A percentile compares a stretch with the other conserved stretches of the same genome.
Conservation (phyloP, 2,888 invertebrate species). For the Nephrotoma flavescens region DNA sequence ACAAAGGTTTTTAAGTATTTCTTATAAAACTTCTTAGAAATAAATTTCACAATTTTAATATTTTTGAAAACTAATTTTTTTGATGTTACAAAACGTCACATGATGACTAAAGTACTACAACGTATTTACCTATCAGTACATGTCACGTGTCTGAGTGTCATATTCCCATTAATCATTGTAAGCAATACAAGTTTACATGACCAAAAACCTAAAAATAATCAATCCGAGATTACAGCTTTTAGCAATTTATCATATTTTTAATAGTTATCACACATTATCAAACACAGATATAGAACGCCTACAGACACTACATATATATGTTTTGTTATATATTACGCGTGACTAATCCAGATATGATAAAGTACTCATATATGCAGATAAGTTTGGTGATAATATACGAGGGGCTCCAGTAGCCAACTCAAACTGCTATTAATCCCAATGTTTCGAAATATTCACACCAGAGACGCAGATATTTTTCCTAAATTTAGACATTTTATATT, state of each 20-base stretch:
- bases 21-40: no score
- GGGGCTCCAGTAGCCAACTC: background rate
- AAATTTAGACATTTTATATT: background rate
- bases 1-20: no score
- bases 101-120: no score
- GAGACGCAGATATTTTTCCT: background rate
- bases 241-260: background rate
- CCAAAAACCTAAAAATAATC: background rate
- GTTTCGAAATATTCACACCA: background rate
- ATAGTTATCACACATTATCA: background rate
- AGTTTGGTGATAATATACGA: background rate
- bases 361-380: background rate
- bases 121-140: background rate
- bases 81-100: no score
- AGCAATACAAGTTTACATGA: background rate
- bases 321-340: background rate
- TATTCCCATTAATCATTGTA: background rate
- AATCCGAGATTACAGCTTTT: background rate
- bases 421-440: background rate
- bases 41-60: no score
- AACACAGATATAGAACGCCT: background rate
- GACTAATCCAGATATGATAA: background rate
- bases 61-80: no score
- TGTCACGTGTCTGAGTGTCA: background rate
- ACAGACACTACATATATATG: background rate